Percentiles rank a stretch among this genome's conserved stretches.
These are phyloP conservation scores for Koerneria pararmatus DNA, from an alignment of 2,888 invertebrate species.

Conservation along the genomic window DNA sequence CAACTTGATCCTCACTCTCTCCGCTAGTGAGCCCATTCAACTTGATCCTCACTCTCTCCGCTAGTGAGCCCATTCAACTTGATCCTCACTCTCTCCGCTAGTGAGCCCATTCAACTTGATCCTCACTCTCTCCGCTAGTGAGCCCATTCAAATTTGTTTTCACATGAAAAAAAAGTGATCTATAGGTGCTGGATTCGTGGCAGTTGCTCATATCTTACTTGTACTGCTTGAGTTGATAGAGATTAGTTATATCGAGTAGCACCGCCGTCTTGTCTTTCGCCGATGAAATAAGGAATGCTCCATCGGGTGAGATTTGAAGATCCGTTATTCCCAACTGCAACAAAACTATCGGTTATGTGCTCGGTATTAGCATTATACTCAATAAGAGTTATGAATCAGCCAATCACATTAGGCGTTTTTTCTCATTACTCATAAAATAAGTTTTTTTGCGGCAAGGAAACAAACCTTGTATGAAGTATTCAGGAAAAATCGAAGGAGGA, in stretches of 20 bases:
- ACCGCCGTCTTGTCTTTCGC: conserved; percentile 94
- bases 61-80: too few relatives aligned
- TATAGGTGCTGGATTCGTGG: too few relatives aligned
- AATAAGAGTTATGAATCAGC: background rate
- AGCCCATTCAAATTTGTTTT: too few relatives aligned
- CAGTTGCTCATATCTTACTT: conserved; percentile 66
- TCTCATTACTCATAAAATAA: background rate
- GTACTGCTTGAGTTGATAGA: conserved; percentile 85
- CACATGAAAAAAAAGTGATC: too few relatives aligned
- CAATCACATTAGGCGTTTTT: background rate
- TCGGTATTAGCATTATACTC: background rate
- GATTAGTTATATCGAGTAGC: conserved; percentile 74
- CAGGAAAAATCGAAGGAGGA: too few relatives aligned
- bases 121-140: too few relatives aligned
- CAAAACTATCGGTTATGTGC: conserved; percentile 65
- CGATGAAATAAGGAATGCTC: conserved; percentile 79
- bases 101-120: too few relatives aligned
- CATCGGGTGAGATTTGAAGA: conserved; percentile 78
- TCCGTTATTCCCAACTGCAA: conserved; percentile 79
- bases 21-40: too few relatives aligned
- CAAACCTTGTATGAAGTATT: conserved; percentile 4
- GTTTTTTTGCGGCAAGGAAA: conserved; percentile 7
- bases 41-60: too few relatives aligned
- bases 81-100: too few relatives aligned
- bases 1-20: too few relatives aligned